These are phyloP conservation scores for Bemisia tabaci DNA, from an alignment of 1,140 invertebrate species.

Conservation along the genomic window DNA sequence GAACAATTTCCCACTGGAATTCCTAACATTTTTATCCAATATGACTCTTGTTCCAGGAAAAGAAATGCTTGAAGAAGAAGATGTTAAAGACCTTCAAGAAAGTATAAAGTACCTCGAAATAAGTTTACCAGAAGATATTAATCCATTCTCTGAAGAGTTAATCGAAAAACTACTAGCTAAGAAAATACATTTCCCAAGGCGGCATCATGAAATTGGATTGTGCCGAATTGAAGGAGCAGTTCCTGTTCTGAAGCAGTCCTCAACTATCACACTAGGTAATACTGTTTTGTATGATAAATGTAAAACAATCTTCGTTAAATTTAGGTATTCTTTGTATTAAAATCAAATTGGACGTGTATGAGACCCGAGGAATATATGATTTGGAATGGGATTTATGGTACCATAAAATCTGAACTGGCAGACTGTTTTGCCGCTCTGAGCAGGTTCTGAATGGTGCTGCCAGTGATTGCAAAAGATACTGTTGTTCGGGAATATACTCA, in stretches of 20 bases:
- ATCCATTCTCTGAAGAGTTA: slow-evolving; percentile 16
- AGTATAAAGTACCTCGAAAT: background rate
- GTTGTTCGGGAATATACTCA: too few species aligned
- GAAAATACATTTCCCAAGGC: slow-evolving; percentile 14
- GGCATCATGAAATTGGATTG: slow-evolving; percentile 11
- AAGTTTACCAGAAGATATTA: slow-evolving; percentile 8
- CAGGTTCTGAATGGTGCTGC: too few species aligned
- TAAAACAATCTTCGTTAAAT: background rate
- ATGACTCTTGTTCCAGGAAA: background rate
- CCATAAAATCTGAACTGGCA: too few species aligned
- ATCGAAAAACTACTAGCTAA: slow-evolving; percentile 12
- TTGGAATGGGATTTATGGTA: too few species aligned
- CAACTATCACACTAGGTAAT: slow-evolving; percentile 19
- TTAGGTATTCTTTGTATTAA: too few species aligned
- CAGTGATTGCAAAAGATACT: too few species aligned
- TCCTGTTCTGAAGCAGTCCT: slow-evolving; percentile 9
- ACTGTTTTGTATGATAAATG: background rate
- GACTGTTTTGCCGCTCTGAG: too few species aligned
- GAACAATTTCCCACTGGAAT: too few species aligned
- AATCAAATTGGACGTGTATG: too few species aligned
- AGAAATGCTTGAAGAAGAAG: background rate
- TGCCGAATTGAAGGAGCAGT: background rate
- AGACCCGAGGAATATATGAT: too few species aligned
- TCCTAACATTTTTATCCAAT: too few species aligned
- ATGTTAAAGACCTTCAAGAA: background rate